phyloP scores from a whole-genome alignment of 1,140 invertebrate species.

The Papilio dardanus region DNA sequence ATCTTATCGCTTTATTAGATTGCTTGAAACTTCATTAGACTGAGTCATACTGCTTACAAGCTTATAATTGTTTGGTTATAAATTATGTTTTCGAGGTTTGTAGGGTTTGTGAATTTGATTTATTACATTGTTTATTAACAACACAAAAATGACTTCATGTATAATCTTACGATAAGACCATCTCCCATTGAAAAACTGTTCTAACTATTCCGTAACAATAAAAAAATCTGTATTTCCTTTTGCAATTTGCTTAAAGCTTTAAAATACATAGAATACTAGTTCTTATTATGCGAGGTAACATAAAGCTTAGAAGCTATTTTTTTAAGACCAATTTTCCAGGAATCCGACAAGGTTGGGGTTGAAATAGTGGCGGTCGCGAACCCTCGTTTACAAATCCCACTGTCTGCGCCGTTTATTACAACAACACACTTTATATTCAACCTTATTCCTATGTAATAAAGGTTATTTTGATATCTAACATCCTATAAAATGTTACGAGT shows the following conservation, averaged over 20 bases:
- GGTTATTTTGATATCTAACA: slow-evolving; percentile 40
- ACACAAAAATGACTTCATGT: too few species aligned
- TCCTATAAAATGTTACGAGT: slow-evolving; percentile 11
- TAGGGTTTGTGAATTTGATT: not conserved
- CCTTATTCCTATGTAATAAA: slow-evolving; percentile 34
- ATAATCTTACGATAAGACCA: not conserved
- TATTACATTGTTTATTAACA: not conserved
- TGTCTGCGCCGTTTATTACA: slow-evolving; percentile 52
- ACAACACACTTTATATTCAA: slow-evolving; percentile 33
- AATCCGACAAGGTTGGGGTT: slow-evolving; percentile 54
- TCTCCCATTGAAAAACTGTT: not conserved
- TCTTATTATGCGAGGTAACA: not conserved
- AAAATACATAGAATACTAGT: not conserved
- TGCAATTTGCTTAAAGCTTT: not conserved
- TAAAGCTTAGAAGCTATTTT: slow-evolving; percentile 34
- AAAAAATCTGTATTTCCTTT: not conserved
- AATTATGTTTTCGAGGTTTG: not conserved
- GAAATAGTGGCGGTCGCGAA: slow-evolving; percentile 48
- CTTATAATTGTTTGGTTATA: not conserved
- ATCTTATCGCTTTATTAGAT: slow-evolving; percentile 27
- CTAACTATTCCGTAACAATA: not conserved
- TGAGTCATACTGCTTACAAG: slow-evolving; percentile 32
- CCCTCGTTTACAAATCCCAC: slow-evolving; percentile 49
- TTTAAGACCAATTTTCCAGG: slow-evolving; percentile 53
- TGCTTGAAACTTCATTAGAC: not conserved